These are phyloP conservation scores for Heliconius hermathena DNA, from an alignment of 1,140 invertebrate species.

Conservation along the genomic window DNA sequence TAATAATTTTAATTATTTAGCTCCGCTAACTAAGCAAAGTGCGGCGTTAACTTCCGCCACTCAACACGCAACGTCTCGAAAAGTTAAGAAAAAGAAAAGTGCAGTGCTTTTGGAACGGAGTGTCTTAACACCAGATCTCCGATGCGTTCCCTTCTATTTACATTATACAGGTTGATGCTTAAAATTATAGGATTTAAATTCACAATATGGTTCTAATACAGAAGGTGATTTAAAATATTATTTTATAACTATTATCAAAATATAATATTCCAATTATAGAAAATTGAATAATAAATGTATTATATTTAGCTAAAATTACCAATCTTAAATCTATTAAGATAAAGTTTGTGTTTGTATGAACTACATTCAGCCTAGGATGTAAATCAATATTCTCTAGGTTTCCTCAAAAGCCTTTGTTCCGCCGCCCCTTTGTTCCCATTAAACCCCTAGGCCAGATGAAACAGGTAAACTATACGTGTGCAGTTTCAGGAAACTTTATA, in stretches of 20 bases:
- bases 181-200: too few relatives aligned
- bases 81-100: too few relatives aligned
- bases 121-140: too few relatives aligned
- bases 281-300: not conserved
- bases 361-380: not conserved
- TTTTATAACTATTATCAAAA: not conserved
- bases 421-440: not conserved
- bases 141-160: too few relatives aligned
- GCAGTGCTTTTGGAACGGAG: too few relatives aligned
- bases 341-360: not conserved
- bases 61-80: too few relatives aligned
- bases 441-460: not conserved
- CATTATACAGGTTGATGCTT: too few relatives aligned
- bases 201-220: too few relatives aligned
- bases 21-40: too few relatives aligned
- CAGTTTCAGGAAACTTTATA: not conserved
- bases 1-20: too few relatives aligned
- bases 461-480: not conserved
- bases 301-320: not conserved
- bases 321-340: not conserved
- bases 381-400: slow-evolving; percentile 1
- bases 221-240: not conserved
- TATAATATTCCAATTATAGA: not conserved
- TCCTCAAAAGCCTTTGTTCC: slow-evolving; percentile 1
- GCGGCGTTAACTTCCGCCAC: too few relatives aligned